Evolutionary conservation across 2,888 invertebrate genomes (phyloP), one percentile per base, ranked within the genome.

Genomic region (Dryobotodes eremita): DNA sequence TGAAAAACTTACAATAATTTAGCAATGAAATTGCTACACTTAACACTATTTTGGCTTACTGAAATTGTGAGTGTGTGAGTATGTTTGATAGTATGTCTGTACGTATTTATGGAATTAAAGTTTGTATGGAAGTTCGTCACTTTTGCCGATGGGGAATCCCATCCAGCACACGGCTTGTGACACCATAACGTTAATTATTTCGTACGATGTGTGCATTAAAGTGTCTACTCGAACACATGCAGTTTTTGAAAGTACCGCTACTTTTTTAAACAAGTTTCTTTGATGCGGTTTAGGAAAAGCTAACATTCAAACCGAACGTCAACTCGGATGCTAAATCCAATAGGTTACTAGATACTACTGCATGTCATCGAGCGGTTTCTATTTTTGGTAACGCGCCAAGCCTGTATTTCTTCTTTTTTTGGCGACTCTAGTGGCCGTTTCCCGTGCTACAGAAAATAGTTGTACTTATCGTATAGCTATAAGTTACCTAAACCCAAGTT

Each of bases 351-450:
- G 82, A 77, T 48, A 62, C 74, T 64, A 66, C 65, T 72, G 86
- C 69, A 86, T 83, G 83, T 75, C 84, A 84, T 79, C 79, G 72
- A 83, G 79, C 75, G 75, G 75, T 86, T 83, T 86, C 84, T 73
- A 86, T 83, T 79, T 86, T 79, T 83, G 84, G 86, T 75, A 73
- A 42, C 86, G 66, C 42, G 86, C 86, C 84, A 84, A 84, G 72
- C 72, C 86, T 73, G 65, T 81, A 31, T 85, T 72, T 69, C 36
- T 82, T 85, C 8, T 46, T 46, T 83, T 83, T 85, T 85, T 83
- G 77, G 70, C 77, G 74, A 64, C 42, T 74, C 55, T 72, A 65
- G 64, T 82, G 46, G 71, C 64, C 64, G 42, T 72, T 72, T 71
- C 26, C 65, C 42, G 64, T 71, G 42, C 65, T n/a, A 73, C 46